Conservation (phyloP, 2,113 vertebrate genomes). For the Excalfactoria chinensis region DNA sequence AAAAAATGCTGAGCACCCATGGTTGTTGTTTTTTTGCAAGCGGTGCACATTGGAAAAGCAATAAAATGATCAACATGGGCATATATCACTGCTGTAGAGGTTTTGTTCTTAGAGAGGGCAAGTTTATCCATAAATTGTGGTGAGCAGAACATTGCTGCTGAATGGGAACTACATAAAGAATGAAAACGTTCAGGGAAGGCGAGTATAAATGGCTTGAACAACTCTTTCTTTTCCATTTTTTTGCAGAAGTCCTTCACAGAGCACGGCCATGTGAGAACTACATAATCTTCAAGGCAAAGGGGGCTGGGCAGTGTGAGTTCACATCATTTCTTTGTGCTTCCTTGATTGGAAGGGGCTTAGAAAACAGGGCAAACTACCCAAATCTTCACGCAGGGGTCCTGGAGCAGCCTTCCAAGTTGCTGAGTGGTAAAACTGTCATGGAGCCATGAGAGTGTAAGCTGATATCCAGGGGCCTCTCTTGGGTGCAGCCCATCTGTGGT, state of each 20-base stretch:
- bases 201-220: background rate
- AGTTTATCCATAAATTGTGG: background rate
- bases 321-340: background rate
- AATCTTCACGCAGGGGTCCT: background rate
- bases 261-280: fast-evolving
- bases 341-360: background rate
- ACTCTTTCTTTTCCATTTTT: background rate
- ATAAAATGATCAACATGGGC: background rate
- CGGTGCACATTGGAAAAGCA: background rate
- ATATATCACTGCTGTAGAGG: background rate
- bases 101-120: background rate
- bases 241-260: background rate
- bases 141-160: background rate
- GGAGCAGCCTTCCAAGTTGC: background rate
- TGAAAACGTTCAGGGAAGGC: background rate
- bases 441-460: background rate
- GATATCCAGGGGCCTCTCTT: background rate
- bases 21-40: background rate
- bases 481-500: background rate
- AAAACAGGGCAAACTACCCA: background rate
- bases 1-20: background rate
- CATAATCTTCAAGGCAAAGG: background rate
- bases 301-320: fast-evolving
- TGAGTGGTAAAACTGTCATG: background rate
- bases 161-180: background rate